phyloP scores from a whole-genome alignment of 2,113 vertebrate genomes.

The Chelonoidis abingdonii region DNA sequence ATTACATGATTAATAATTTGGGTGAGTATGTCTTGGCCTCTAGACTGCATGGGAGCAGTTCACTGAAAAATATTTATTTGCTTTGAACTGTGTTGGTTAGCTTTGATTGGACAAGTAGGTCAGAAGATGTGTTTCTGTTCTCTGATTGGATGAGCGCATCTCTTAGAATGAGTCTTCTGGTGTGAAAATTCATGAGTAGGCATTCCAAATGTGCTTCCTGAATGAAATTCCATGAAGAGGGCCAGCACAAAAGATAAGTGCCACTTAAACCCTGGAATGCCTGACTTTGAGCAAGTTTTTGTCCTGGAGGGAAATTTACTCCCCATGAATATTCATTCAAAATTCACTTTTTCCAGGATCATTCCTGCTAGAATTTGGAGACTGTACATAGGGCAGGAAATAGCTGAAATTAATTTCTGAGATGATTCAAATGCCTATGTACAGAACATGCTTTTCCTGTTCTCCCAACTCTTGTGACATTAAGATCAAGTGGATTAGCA shows the following conservation, averaged over 20 bases:
- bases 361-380: conserved; percentile 53
- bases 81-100: conserved; percentile 41
- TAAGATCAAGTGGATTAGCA: conserved; percentile 27
- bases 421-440: conserved; percentile 28
- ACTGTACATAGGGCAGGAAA: conserved; percentile 62
- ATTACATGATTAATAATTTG: conserved; percentile 34
- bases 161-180: conserved; percentile 57
- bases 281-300: conserved; percentile 8
- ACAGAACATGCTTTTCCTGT: conserved; percentile 37
- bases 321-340: conserved; percentile 38
- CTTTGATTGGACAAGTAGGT: conserved; percentile 58
- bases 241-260: conserved; percentile 42
- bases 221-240: conserved; percentile 10
- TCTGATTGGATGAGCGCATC: conserved; percentile 25
- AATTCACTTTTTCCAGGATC: conserved; percentile 52
- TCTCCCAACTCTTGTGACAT: not conserved
- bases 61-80: conserved; percentile 37
- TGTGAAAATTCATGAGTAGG: conserved; percentile 62
- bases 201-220: conserved; percentile 45
- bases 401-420: conserved; percentile 50
- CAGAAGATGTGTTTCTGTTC: not conserved
- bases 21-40: conserved; percentile 16
- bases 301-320: conserved; percentile 43
- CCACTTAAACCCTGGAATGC: conserved; percentile 39
- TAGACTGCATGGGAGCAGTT: conserved; percentile 10